Conservation (phyloP, 2,797 vertebrate genomes). For the Rallus crepitans region DNA sequence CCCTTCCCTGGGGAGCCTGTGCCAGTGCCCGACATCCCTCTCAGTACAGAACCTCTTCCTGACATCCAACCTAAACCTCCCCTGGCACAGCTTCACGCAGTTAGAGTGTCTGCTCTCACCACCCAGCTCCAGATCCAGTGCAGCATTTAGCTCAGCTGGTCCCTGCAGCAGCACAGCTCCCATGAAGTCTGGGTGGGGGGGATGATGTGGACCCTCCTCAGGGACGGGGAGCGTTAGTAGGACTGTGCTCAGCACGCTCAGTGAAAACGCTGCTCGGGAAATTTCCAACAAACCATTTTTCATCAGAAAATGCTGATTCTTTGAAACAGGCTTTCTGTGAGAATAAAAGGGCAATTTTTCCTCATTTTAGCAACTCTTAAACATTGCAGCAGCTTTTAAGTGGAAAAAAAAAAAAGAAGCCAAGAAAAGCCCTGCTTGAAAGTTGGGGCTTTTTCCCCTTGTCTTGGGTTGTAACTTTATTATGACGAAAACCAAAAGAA, state of each 20-base stretch:
- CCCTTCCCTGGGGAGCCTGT: too few relatives aligned
- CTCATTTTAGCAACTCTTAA: constrained; percentile 55
- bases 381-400: constrained; percentile 19
- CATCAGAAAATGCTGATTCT: constrained; percentile 46
- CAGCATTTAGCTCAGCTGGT: background rate
- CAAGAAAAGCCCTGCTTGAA: background rate
- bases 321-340: constrained; percentile 19
- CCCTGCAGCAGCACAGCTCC: background rate
- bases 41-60: too few relatives aligned
- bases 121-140: background rate
- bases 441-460: background rate
- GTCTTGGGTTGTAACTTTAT: constrained; percentile 38
- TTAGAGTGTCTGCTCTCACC: background rate
- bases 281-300: constrained; percentile 18
- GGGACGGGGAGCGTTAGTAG: fast-evolving
- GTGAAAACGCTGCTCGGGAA: background rate
- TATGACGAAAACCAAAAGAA: constrained; percentile 26
- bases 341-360: constrained; percentile 48
- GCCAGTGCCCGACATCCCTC: too few relatives aligned
- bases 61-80: too few relatives aligned
- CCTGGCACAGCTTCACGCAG: too few relatives aligned
- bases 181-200: background rate
- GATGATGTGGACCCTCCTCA: background rate
- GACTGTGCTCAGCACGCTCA: background rate
- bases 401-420: constrained; percentile 9